These are phyloP conservation scores for Heterotilapia buettikoferi DNA, from an alignment of 2,113 vertebrate genomes.

Conservation along the genomic window DNA sequence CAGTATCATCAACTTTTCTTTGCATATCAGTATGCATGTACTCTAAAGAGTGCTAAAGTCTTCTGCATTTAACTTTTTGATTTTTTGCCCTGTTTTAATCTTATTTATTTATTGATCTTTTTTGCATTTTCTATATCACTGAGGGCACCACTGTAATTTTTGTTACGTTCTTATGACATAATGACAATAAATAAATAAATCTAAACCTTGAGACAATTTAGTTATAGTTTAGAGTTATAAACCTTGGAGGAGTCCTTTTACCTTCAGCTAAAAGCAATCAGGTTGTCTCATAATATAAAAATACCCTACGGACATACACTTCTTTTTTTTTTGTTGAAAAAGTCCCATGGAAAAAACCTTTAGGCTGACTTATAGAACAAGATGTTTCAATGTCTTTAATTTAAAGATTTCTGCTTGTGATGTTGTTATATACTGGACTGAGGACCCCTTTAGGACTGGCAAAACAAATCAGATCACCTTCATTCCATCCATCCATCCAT, in stretches of 20 bases:
- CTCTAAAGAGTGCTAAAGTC: too few relatives aligned
- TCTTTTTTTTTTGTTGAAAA: rapidly evolving
- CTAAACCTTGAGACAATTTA: not conserved
- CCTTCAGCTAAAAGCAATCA: not conserved
- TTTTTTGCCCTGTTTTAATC: not conserved
- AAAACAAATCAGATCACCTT: not conserved
- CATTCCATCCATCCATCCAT: not conserved
- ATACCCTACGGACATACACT: not conserved
- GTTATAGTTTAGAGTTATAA: not conserved
- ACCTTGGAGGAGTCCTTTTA: not conserved
- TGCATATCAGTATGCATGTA: too few relatives aligned
- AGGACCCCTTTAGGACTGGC: not conserved
- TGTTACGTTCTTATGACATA: not conserved
- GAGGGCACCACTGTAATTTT: not conserved
- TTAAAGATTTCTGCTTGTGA: not conserved
- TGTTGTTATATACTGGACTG: not conserved
- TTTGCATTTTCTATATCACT: not conserved
- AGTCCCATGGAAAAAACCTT: not conserved
- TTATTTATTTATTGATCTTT: not conserved
- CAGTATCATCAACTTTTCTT: too few relatives aligned
- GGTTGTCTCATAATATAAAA: not conserved
- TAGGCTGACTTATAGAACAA: not conserved
- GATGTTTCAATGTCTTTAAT: not conserved
- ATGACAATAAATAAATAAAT: not conserved
- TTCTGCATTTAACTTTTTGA: not conserved